Base-by-base conservation (phyloP, 2,888 invertebrate species). In the Leptopilina drosophilae region DNA sequence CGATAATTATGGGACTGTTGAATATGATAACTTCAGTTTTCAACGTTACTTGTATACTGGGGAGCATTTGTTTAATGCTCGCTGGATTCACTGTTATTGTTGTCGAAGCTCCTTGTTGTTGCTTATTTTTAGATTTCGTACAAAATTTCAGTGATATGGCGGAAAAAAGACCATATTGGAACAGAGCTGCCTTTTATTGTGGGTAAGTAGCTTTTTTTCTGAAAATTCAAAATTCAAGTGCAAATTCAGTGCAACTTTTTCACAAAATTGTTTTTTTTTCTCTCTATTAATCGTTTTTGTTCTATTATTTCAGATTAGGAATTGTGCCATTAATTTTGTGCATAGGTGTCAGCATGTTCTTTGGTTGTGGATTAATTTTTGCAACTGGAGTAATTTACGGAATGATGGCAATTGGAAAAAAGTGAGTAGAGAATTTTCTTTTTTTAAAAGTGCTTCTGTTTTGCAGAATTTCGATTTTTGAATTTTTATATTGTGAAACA, bases 71-170 rank as follows among this genome's bases (percentile, higher is more conserved):
- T 94, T 97, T 97, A 93, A 96, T 98, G 95, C 89, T 98, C 82
- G 95, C 96, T 82, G 99, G 98, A 64, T 98, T 99, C 92, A 89
- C 97, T 82, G 95, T 97, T 82, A 94, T 98, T 86, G 95, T 96
- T 66, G 94, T 98, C 88, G 99, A 99, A 93, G 98, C 99, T 64
- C 99, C 99, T 0, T 99, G 97, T 92, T 99, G 98, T 93, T 99
- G 98, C 93, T 94, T 98, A 93, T 99, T 98, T 93, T 95, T 99
- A 84, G 99, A 98, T 90, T 97, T 97, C 93, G 98, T 99, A 79
- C 97, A 97, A 92, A 94, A 94, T 82, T 93, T 98, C 78, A 96
- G 97, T 80, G 95, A 95, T 88, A 95, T 95, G 93, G 95, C 97
- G 77, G 98, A 98, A 88, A 93, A 93, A 78, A 94, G 97, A 85